Evolutionary conservation across 2,113 vertebrate species (phyloP).

Genomic region (Pleuronectes platessa): DNA sequence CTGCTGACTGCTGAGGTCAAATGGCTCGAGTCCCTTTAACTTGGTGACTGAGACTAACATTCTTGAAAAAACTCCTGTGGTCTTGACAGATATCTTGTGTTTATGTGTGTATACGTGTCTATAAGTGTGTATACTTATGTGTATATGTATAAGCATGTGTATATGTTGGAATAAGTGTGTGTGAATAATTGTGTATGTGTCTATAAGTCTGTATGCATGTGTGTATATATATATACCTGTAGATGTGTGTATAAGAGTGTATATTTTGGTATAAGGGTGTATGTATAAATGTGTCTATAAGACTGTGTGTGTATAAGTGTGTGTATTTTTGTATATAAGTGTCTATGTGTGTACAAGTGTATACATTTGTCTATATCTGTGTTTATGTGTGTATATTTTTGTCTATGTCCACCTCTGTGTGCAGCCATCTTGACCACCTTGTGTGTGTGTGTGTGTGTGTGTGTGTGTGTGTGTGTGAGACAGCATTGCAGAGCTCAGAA

Average conservation of each 20-base stretch:
- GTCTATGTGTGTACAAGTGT: too few species aligned
- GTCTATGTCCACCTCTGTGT: background rate
- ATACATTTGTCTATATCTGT: background rate
- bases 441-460: background rate
- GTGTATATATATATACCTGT: background rate
- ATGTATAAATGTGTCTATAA: too few species aligned
- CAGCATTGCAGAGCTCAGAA: slow-evolving; percentile 91
- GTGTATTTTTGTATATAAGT: background rate
- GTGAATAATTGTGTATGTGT: too few species aligned
- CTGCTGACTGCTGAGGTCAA: background rate
- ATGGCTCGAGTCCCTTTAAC: too few species aligned
- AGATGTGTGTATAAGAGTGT: too few species aligned
- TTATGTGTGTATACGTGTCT: background rate
- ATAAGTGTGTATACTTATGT: background rate
- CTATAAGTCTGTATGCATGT: background rate
- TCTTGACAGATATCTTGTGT: too few species aligned
- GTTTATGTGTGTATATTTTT: background rate
- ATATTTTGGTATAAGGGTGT: too few species aligned
- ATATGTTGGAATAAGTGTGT: too few species aligned
- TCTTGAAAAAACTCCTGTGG: background rate
- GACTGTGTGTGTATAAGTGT: background rate
- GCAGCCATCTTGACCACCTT: background rate
- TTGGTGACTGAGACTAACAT: too few species aligned
- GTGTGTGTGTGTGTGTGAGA: background rate
- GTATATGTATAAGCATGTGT: too few species aligned